Base-by-base conservation (phyloP, 2,113 vertebrate genomes). In the Beaufortia kweichowensis region DNA sequence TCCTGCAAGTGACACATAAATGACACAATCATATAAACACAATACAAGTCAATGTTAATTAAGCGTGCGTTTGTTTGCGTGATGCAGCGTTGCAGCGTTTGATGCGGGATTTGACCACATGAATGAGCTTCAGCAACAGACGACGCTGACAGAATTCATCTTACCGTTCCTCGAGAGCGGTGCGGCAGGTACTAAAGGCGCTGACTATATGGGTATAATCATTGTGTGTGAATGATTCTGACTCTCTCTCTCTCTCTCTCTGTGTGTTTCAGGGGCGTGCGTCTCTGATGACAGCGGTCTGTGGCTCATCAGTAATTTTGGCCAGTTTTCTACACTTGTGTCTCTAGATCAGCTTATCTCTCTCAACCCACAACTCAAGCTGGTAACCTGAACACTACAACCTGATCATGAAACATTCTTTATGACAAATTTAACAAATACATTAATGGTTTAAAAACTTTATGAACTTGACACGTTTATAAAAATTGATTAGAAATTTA, bases 281-380 rank as follows among this genome's bases (percentile, higher is more conserved):
- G 43, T 6, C 9, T 71, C 67, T 17, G 43, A 28, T 15, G 0
- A 78, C 76, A 78, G 67, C n/a, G 56, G 29, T 41, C 57, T 14
- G 24, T 78, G 76, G 76, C 59, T 78, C 33, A 23, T 28, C 56
- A 35, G 43, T 35, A 71, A 71, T 23, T 55, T 78, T 1, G 67
- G 66, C 2, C 66, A 50, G 46, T 71, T 78, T 33, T 78, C 76
- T 21, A 28, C 24, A 12, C 17, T 55, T 1, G 41, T 62, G 23
- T 2, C 67, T 55, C 43, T 55, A 7, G 35, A 50, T 35, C 29
- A 55, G 23, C 57, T 78, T 29, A 26, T 63, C 19, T 21, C 46
- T 0, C 66, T 78, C 59, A 78, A 78, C 33, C 28, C 28, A 26
- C 66, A 62, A n/a, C 50, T 78, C 57, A 61, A 71, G 15, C 76